A percentile compares a stretch with the other conserved stretches of the same genome.
phyloP scores from a whole-genome alignment of 1,140 invertebrate species.

The Cyclina sinensis region DNA sequence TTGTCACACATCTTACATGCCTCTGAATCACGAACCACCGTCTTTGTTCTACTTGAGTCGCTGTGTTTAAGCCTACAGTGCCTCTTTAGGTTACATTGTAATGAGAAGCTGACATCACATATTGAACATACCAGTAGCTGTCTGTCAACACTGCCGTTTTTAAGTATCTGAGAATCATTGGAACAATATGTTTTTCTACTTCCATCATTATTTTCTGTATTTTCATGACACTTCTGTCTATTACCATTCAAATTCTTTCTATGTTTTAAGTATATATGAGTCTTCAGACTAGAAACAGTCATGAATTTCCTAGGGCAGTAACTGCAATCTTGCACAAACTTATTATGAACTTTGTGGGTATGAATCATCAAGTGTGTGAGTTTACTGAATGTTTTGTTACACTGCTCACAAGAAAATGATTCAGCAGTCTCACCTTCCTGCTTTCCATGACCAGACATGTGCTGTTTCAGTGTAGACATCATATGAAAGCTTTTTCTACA shows the following conservation, averaged over 20 bases:
- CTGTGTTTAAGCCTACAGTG: background rate
- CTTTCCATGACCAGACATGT: slow-evolving; percentile 7
- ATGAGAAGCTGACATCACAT: background rate
- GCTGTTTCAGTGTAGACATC: slow-evolving; percentile 16
- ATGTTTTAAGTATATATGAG: background rate
- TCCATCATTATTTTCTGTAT: background rate
- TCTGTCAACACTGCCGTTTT: background rate
- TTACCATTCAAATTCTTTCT: background rate
- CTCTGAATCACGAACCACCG: background rate
- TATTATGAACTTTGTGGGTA: background rate
- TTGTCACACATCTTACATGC: background rate
- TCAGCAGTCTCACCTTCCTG: background rate
- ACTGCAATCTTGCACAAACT: background rate
- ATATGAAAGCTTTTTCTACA: slow-evolving; percentile 27
- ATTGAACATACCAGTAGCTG: background rate
- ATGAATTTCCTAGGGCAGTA: background rate
- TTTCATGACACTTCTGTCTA: background rate
- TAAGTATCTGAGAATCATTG: background rate
- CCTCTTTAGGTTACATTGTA: background rate
- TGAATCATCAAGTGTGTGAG: slow-evolving; percentile 1
- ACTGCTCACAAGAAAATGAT: background rate
- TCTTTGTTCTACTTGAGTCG: background rate
- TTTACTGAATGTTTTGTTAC: background rate
- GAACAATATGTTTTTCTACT: background rate
- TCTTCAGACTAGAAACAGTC: background rate